Percentiles rank a stretch among this genome's conserved stretches.
These are phyloP conservation scores for Paracyclopina nana DNA, from an alignment of 1,140 invertebrate genomes.

Conservation along the genomic window DNA sequence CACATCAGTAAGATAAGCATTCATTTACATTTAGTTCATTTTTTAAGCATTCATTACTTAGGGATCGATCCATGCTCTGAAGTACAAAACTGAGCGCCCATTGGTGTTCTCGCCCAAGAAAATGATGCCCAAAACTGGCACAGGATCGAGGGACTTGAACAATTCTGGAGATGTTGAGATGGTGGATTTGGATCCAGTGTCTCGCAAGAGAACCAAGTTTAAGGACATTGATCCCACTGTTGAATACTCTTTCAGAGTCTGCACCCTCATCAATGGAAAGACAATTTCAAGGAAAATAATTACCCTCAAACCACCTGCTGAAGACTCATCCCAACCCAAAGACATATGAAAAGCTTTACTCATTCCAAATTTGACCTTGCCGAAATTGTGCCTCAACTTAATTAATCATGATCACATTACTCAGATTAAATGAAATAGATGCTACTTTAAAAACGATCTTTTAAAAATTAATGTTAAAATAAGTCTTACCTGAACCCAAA, in stretches of 20 bases:
- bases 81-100: background rate
- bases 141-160: background rate
- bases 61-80: background rate
- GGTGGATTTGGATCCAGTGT: too few species aligned
- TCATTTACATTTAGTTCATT: background rate
- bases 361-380: too few species aligned
- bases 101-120: background rate
- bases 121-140: background rate
- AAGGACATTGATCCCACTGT: background rate
- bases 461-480: too few species aligned
- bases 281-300: conserved; percentile 8
- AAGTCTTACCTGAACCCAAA: too few species aligned
- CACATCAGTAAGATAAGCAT: background rate
- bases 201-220: conserved; percentile 1
- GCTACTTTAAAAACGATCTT: too few species aligned
- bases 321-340: too few species aligned
- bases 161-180: background rate
- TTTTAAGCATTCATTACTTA: background rate
- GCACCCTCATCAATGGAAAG: conserved; percentile 6
- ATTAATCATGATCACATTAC: too few species aligned
- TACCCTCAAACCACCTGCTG: too few species aligned
- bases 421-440: too few species aligned
- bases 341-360: too few species aligned
- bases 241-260: background rate
- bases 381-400: too few species aligned